Evolutionary conservation across 2,113 vertebrate genomes (phyloP), one percentile per base, ranked within the genome.

Genomic region (Cinclus mexicanus): DNA sequence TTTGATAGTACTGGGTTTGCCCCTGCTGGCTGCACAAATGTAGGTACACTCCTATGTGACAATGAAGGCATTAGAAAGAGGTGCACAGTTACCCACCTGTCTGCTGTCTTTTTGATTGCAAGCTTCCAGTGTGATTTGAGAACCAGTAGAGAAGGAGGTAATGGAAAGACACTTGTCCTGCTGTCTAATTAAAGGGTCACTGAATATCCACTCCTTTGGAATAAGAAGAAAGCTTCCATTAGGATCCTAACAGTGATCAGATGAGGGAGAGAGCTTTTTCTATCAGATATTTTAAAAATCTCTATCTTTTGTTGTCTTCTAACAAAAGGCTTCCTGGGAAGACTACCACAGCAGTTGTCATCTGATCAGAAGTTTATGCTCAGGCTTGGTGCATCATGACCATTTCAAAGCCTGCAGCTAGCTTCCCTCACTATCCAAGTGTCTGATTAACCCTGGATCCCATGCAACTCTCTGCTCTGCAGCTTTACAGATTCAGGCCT

Each of bases 151-250:
- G 96, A 99, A 99, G 75, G 98, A 98, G 35, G 98, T 97, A 91
- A 99, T 98, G 55, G 99, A 98, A 92, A 99, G 97, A 95, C 99
- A 99, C 96, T 98, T 98, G 95, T 99, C 99, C 89, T 99, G 99
- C 96, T 99, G 99, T 63, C 98, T 98, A 95, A 99, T 98, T 95
- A 99, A 97, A 31, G 99, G 98, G 76, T 99, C 99, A 33, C 98
- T 98, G 86, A 99, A 98, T 47, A 98, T 98, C 99, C 99, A 99
- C 26, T 98, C 99, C 99, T 99, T 91, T 82, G 96, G 60, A 72
- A 65, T 14, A 75, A 81, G n/a, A 84, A 87, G 64, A 55, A 71
- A 46, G 12, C 71, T 84, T 90, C 33, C 19, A 19, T 95, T 91
- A 96, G 39, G 57, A 87, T 64, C n/a, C 31, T 42, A 68, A 47